These are phyloP conservation scores for Cataglyphis altisquamis DNA, from an alignment of 2,888 invertebrate genomes.

Conservation along the genomic window DNA sequence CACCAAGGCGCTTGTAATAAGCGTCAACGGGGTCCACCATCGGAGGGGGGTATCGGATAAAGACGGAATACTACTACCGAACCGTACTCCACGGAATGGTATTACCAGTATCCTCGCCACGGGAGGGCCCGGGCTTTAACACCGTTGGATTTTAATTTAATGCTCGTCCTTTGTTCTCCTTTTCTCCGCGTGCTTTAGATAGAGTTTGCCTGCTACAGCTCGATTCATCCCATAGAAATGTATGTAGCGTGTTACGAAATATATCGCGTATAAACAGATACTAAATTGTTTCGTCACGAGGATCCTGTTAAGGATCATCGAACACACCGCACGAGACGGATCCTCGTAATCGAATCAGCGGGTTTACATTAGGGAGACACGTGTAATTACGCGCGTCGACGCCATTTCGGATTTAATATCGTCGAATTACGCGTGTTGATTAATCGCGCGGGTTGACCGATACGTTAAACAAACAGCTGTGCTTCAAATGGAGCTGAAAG, in stretches of 20 bases:
- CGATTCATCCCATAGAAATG: conserved; percentile 53
- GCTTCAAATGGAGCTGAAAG: background rate
- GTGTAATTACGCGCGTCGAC: conserved; percentile 32
- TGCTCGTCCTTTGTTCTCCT: conserved; percentile 35
- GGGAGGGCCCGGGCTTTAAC: conserved; percentile 73
- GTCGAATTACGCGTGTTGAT: conserved; percentile 10
- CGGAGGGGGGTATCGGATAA: conserved; percentile 64
- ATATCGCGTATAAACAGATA: conserved; percentile 50
- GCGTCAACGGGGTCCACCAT: conserved; percentile 53
- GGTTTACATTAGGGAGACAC: conserved; percentile 6
- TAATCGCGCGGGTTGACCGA: conserved; percentile 27
- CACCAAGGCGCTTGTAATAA: conserved; percentile 45
- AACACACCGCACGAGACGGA: conserved; percentile 16
- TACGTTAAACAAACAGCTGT: conserved; percentile 36
- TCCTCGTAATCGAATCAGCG: conserved; percentile 30
- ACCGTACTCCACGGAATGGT: conserved; percentile 72
- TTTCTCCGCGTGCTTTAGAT: background rate
- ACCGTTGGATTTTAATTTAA: conserved; percentile 79
- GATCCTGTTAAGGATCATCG: conserved; percentile 36
- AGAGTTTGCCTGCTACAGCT: background rate
- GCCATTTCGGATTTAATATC: conserved; percentile 24
- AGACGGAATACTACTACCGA: conserved; percentile 76
- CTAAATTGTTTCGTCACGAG: conserved; percentile 48
- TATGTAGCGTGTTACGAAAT: conserved; percentile 39
- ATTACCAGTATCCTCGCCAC: conserved; percentile 75